phyloP scores from a whole-genome alignment of 2,888 invertebrate genomes.

The Lingula anatina region DNA sequence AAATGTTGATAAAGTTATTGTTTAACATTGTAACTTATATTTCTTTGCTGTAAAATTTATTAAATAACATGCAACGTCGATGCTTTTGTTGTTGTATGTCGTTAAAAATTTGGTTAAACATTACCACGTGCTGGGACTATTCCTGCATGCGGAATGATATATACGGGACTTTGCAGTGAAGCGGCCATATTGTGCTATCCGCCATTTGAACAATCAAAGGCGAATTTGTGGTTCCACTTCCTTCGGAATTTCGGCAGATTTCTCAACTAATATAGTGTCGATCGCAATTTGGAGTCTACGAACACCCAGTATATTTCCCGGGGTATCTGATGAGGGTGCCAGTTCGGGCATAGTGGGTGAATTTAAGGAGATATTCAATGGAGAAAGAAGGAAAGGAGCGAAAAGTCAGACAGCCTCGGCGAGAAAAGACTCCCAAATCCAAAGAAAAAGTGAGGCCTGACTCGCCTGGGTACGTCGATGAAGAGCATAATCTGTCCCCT shows the following conservation, averaged over 20 bases:
- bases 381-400: conserved; percentile 35
- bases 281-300: background rate
- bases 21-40: too few species aligned
- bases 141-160: conserved; percentile 31
- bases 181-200: conserved; percentile 45
- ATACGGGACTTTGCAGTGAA: conserved; percentile 25
- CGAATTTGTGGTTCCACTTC: conserved; percentile 15
- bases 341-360: conserved; percentile 17
- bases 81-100: too few species aligned
- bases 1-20: too few species aligned
- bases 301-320: conserved; percentile 11
- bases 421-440: conserved; percentile 21
- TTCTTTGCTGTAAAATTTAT: too few species aligned
- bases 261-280: conserved; percentile 4
- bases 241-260: conserved; percentile 17
- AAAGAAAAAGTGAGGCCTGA: background rate
- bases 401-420: conserved; percentile 30
- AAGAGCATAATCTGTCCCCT: conserved; percentile 25
- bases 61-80: too few species aligned
- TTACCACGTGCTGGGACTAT: too few species aligned
- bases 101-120: too few species aligned
- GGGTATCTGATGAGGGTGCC: conserved; percentile 15
- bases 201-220: conserved; percentile 41
- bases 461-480: conserved; percentile 2
- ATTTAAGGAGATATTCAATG: conserved; percentile 31